phyloP scores from a whole-genome alignment of 1,140 invertebrate species.

The Pseudachorutes palmiensis region DNA sequence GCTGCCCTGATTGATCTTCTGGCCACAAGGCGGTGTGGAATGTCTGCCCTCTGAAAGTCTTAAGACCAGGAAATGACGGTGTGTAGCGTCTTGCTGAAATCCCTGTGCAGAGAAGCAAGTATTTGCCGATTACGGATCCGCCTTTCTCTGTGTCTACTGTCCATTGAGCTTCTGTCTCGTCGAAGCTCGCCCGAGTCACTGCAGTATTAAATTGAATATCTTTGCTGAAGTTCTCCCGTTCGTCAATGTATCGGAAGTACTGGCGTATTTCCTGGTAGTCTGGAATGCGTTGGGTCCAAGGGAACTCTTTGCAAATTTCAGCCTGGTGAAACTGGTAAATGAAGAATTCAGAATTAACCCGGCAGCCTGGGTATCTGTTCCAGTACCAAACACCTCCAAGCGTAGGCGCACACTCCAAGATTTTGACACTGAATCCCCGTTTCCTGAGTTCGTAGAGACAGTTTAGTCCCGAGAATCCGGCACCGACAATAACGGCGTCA shows the following conservation, averaged over 20 bases:
- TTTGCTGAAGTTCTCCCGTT: background rate
- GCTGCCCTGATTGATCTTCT: background rate
- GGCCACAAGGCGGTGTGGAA: conserved; percentile 12
- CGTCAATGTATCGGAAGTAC: conserved; percentile 4
- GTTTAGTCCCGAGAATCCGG: too few species aligned
- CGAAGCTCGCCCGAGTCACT: conserved; percentile 5
- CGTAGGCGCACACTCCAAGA: conserved; percentile 2
- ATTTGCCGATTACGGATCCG: too few species aligned
- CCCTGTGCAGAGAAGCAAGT: too few species aligned
- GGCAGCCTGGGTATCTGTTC: conserved; percentile 15
- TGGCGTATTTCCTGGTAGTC: background rate
- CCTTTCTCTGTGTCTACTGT: too few species aligned
- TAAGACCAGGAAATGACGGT: conserved; percentile 3
- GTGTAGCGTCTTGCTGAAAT: too few species aligned
- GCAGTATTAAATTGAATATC: conserved; percentile 3
- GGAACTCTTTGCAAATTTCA: conserved; percentile 11
- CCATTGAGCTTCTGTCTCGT: too few species aligned
- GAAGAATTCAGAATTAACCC: background rate
- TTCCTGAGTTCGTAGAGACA: too few species aligned
- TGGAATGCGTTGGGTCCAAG: conserved; percentile 8
- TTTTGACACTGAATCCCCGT: background rate
- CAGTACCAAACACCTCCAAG: conserved; percentile 16
- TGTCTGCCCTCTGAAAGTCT: background rate
- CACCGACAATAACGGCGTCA: too few species aligned
- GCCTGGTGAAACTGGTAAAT: conserved; percentile 12